phyloP scores from a whole-genome alignment of 2,888 invertebrate species.

The Cantharis rustica region DNA sequence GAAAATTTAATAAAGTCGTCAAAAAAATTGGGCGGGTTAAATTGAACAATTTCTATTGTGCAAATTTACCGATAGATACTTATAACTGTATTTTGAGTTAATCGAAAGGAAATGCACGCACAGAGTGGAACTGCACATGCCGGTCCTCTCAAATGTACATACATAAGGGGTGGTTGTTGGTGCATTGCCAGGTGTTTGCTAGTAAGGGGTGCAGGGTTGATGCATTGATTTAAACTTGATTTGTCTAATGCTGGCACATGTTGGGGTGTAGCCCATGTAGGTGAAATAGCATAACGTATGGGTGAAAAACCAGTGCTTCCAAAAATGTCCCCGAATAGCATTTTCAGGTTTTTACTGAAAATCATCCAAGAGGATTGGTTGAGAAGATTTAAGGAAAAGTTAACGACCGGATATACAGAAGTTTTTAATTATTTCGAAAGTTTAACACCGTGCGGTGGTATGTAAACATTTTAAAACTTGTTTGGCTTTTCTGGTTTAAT shows the following conservation, averaged over 20 bases:
- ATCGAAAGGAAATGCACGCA: background rate
- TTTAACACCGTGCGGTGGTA: background rate
- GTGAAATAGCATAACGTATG: slow-evolving; percentile 31
- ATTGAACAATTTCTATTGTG: background rate
- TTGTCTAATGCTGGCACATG: slow-evolving; percentile 32
- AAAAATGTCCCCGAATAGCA: background rate
- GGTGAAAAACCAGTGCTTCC: slow-evolving; percentile 9
- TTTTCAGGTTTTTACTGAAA: background rate
- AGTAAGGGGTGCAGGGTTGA: slow-evolving; percentile 26
- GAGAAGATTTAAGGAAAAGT: no score
- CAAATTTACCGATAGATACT: background rate
- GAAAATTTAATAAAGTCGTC: background rate
- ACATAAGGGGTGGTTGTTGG: slow-evolving; percentile 30
- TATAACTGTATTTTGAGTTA: slow-evolving; percentile 1
- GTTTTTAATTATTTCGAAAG: background rate
- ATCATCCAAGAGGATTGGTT: background rate
- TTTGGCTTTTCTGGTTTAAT: slow-evolving; percentile 23
- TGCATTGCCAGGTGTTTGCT: slow-evolving; percentile 32
- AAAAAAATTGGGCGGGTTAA: background rate
- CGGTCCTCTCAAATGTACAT: background rate
- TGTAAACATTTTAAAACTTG: background rate
- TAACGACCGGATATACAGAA: background rate
- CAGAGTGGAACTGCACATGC: slow-evolving; percentile 21
- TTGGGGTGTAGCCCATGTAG: slow-evolving; percentile 29
- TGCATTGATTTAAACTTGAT: slow-evolving; percentile 33